Conservation (phyloP, 1,140 invertebrate genomes). For the Episyrphus balteatus region DNA sequence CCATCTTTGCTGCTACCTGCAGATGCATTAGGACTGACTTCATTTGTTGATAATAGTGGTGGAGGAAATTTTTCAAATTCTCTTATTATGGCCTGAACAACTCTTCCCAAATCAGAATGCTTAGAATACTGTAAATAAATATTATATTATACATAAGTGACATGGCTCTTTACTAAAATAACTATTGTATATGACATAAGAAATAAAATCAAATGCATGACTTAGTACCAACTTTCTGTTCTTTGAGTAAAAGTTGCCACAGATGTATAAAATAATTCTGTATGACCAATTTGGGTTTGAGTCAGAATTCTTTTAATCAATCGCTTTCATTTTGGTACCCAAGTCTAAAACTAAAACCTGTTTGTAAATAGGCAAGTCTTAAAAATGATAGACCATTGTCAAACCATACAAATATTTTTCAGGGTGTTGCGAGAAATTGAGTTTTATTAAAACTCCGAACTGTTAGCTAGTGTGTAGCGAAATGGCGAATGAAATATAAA, state of each 20-base stretch:
- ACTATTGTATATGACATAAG: neutral
- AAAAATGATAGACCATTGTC: too few species aligned
- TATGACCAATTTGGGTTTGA: neutral
- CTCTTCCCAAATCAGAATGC: slow-evolving; percentile 64
- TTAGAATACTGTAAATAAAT: slow-evolving; percentile 46
- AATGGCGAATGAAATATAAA: too few species aligned
- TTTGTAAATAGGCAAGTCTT: too few species aligned
- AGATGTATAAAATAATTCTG: slow-evolving; percentile 1
- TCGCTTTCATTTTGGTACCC: too few species aligned
- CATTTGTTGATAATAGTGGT: slow-evolving; percentile 10
- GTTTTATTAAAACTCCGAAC: too few species aligned
- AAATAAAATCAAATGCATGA: neutral
- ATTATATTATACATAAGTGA: too few species aligned
- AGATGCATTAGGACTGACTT: slow-evolving; percentile 1
- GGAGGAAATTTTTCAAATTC: slow-evolving; percentile 60
- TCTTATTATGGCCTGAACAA: slow-evolving; percentile 65
- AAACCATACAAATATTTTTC: too few species aligned
- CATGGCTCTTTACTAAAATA: too few species aligned
- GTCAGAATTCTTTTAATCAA: neutral
- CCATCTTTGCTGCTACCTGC: slow-evolving; percentile 7
- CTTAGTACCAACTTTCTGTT: neutral
- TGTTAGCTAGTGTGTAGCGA: too few species aligned
- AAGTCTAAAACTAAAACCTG: too few species aligned
- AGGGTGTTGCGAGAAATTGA: too few species aligned
- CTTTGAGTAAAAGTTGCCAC: neutral